Base-by-base conservation (phyloP, 2,797 vertebrate species). In the Falco rusticolus region DNA sequence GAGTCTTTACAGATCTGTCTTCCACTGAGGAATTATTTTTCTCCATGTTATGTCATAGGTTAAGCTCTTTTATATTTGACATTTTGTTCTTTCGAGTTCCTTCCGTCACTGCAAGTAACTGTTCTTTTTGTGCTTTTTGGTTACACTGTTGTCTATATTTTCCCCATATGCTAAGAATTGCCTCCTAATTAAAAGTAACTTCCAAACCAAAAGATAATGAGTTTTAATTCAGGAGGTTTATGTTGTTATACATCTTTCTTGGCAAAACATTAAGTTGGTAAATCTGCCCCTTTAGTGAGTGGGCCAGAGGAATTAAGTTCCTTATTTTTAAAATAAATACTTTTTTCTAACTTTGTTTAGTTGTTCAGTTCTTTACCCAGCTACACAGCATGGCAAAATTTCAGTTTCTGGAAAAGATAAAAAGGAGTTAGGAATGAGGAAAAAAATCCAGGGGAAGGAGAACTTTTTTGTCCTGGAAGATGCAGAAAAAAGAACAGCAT, bases 191-290 rank as follows among this genome's bases (percentile, higher is more conserved):
- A 25, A 29, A 87, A 92, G 53, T 24, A 15, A 28, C 33, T 56
- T 18, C 24, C 50, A 25, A 56, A 87, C 50, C 41, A 84, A 59
- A 86, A 63, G 28, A 51, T 65, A 63, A 56, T 26, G 7, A 51
- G 12, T 76, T 88, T 89, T 66, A 26, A 33, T 71, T 45, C 34
- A 29, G 70, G 39, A 87, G 50, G 29, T 45, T 69, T 84, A 20
- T 77, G 41, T 50, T 50, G 4, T 48, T 68, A 7, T 25, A 6
- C 20, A 8, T n/a, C 12, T 56, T 51, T 56, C 54, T 33, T 84
- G 53, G 39, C 29, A 34, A n/a, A 68, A n/a, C 0, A 0, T 34
- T 43, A 41, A 11, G 5, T 13, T 60, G 74, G 10, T 63, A 37
- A 25, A 39, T 53, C 72, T 63, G 54, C 63, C 76, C 22, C 39